Base-by-base conservation (phyloP, 2,888 invertebrate genomes). In the Rutpela maculata region DNA sequence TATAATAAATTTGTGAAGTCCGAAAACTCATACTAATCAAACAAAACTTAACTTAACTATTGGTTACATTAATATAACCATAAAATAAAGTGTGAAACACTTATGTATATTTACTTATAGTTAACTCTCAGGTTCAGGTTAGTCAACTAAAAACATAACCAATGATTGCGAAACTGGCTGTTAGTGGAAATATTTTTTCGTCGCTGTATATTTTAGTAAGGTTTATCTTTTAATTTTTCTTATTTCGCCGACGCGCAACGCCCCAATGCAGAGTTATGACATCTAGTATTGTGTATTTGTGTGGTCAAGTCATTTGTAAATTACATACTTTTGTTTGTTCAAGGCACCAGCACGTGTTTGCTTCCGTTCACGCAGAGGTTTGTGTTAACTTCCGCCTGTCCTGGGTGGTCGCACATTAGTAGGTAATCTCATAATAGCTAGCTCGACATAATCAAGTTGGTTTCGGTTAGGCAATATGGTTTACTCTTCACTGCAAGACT, bases 311-410 rank as follows among this genome's bases (percentile, higher is more conserved):
- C 78, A 75, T 60, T 73, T 57, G 68, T 59, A 76, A 78, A 70
- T 70, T 66, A 66, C n/a, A 10, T 60, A 15, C n/a, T 11, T 57
- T 50, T 79, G 79, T 81, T 81, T 81, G 69, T 76, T 78, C 79
- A 79, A 74, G 76, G 68, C 70, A 70, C 69, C 60, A 79, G 77
- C 78, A 79, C 80, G 78, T 76, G 80, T 79, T 79, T 38, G 72
- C 73, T 79, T 79, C 78, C 80, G 79, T 78, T 80, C 79, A 72
- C 67, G 68, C 67, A 77, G 56, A 70, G 69, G 35, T 63, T 75
- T 69, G 60, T 71, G 55, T 74, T 35, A 73, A 71, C 75, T 79
- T 79, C 79, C 79, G 77, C 60, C 67, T 68, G 43, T 22, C 43
- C 18, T 67, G 71, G 63, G 31, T 62, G 60, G 70, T 66, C 70